phyloP scores from a whole-genome alignment of 2,797 vertebrate species.

The Amblyraja radiata region DNA sequence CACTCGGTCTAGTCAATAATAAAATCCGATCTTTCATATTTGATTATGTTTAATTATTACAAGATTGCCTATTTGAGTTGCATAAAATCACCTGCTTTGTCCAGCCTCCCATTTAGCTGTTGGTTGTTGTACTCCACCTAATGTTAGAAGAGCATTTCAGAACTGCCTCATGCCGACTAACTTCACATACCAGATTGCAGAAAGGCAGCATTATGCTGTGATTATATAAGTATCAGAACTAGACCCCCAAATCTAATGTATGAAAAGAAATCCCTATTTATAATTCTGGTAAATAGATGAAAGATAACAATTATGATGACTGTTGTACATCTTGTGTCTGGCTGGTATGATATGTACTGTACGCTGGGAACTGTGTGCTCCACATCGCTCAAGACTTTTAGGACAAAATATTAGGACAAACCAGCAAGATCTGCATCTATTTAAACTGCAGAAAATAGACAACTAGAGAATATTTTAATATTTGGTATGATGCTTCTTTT shows the following conservation, averaged over 20 bases:
- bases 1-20: neutral
- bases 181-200: neutral
- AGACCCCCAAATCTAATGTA: no score
- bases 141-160: conserved; percentile 4
- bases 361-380: neutral
- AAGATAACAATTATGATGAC: neutral
- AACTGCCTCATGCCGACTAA: neutral
- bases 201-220: no score
- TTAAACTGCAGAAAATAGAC: neutral
- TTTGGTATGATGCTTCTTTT: neutral
- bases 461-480: neutral
- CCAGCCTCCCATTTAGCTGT: neutral
- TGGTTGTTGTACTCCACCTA: neutral
- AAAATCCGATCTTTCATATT: neutral
- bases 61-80: neutral
- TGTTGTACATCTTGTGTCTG: neutral
- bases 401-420: neutral
- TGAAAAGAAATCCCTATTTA: neutral
- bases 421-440: neutral
- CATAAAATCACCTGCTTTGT: neutral
- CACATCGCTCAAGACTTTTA: neutral
- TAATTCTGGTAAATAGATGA: neutral
- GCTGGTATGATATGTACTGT: neutral
- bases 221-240: neutral
- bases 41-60: neutral